Evolutionary conservation across 1,140 invertebrate genomes (phyloP), one percentile per base, ranked within the genome.

Genomic region (Polypedilum pembai): DNA sequence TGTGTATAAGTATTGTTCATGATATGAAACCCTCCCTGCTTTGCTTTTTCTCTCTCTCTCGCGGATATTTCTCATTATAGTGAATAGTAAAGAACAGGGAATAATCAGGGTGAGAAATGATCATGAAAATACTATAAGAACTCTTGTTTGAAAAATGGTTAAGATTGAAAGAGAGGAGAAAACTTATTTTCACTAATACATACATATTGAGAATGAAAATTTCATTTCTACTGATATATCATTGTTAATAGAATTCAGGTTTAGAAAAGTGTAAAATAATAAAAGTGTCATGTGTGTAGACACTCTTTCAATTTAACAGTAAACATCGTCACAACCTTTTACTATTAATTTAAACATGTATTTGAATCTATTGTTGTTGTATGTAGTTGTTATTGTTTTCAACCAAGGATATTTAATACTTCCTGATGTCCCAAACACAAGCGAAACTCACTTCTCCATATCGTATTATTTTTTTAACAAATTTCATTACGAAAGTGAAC

Each of bases 371-470:
- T 45, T 56, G 12, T 69, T 20, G 65, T 21, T 21, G 65, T 8
- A 20, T 69, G 10, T 69, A 18, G 65, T 69, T 69, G 65, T 69
- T 18, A 20, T 69, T 69, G 65, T 4, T 18, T 69, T n/a, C 20
- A 21, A 21, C 2, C 8, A 20, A 69, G 17, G 17, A 69, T 8
- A 69, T 69, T 69, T 5, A 69, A 69, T 69, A 69, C 18, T 69
- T 69, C 65, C 65, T 69, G 65, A 8, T 18, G 8, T 56, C 0
- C n/a, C 12, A 56, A 12, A 56, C 45, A 56, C 45, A 56, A n/a
- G 15, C 45, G 12, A n/a, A 69, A 17, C 45, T 56, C 45, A n/a
- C 45, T 56, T 56, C n/a, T 56, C 12, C 12, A 56, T 56, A 12
- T 56, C n/a, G 4, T 56, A 45, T 56, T 56, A 15, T 56, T 56